Base-by-base conservation (phyloP, 2,888 invertebrate genomes). In the Platycheirus rosarum region DNA sequence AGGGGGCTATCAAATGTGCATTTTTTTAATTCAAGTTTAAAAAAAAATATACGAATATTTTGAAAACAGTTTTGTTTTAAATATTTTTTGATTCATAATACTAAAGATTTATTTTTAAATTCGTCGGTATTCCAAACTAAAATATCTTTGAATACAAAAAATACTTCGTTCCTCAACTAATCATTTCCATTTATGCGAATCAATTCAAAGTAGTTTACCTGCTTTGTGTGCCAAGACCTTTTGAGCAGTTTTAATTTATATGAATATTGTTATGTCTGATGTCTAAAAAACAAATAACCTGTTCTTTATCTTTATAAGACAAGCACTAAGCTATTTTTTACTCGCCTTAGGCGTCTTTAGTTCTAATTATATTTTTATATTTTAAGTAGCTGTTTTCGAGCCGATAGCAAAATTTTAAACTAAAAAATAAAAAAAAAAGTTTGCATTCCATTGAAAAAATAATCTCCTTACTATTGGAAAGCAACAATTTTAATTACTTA, bases 141-240 rank as follows among this genome's bases (percentile, higher is more conserved):
- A 26, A 2, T 26, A 26, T 6, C 2, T 26, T 26, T 6, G 6
- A 26, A 26, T 26, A 26, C 26, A 26, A 32, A 32, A 32, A 6
- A 4, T 44, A n/a, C 35, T 42, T 51, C 42, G 26, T 14, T 23
- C 23, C 3, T 6, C 23, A 23, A 55, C 37, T 51, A 63, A 70
- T 71, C 57, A 71, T 65, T 35, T 26, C 48, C 42, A 48, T n/a
- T 57, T 74, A 14, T 44, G 23, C 13, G 11, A 57, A 55, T 37
- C 48, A 8, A 37, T 29, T 13, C 42, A 35, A 71, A 26, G 20
- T 29, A 42, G 32, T 13, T 53, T 18, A 42, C 42, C 29, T 32
- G 53, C 11, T 40, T 57, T 23, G 42, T 44, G 35, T 46, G 53
- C 35, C 53, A 66, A 57, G 60, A 66, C 77, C 71, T 77, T 71